Base-by-base conservation (phyloP, 2,888 invertebrate species). In the Lasioglossum zephyrum region DNA sequence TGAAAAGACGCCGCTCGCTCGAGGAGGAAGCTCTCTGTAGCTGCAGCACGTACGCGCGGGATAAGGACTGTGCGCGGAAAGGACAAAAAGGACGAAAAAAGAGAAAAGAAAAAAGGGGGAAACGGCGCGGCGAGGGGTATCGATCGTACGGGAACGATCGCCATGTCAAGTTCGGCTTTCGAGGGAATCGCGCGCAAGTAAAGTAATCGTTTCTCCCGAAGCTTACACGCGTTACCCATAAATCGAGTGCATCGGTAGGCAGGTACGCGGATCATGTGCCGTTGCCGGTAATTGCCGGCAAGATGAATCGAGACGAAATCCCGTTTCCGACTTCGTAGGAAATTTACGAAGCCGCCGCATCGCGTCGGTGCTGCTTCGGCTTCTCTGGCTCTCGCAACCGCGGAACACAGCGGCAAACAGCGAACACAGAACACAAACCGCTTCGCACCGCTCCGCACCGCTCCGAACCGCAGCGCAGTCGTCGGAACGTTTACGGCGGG, bases 271-370 rank as follows among this genome's bases (percentile, higher is more conserved):
- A 91, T 90, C 91, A 91, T 88, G 90, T 91, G 91, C 83, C 91
- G 88, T 91, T 88, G 88, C 89, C 86, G 80, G 91, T 90, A 90
- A 90, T 90, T 90, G 90, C 88, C 90, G 90, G 91, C 90, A 83
- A 90, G 90, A 90, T 90, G 90, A 90, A 90, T 90, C 90, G 89
- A 84, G 88, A 89, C 87, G 89, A 91, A 91, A 91, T 91, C 90
- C 87, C 82, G 90, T 91, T 91, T 91, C 87, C 91, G 89, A 89
- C 90, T 89, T 89, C 87, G 88, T 88, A 88, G 90, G 77, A 91
- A 91, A 91, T 91, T 91, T 90, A 91, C 91, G 90, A 86, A 91
- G 90, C 82, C 74, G 82, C 80, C 85, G 80, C 82, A 73, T 39
- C 26, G 69, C 53, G 0, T 13, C 39, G 2, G 47, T 11, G 49